Evolutionary conservation across 2,113 vertebrate species (phyloP).

Genomic region (Halcyon senegalensis): DNA sequence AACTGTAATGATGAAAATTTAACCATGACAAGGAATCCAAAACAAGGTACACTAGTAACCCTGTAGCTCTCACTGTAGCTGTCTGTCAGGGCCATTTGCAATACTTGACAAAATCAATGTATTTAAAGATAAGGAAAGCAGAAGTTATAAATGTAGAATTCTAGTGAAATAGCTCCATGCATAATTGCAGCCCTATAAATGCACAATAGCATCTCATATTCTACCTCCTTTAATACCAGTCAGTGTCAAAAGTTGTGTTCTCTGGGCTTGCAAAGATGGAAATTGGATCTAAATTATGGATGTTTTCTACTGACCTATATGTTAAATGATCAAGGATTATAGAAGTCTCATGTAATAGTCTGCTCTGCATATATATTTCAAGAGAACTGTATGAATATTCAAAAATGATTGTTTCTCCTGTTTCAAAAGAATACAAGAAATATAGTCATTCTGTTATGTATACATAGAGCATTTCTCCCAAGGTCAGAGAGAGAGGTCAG

Average conservation of each 20-base stretch:
- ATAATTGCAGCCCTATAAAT: conserved; percentile 16
- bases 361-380: conserved; percentile 33
- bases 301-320: conserved; percentile 20
- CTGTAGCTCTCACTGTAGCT: neutral
- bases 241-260: conserved; percentile 1
- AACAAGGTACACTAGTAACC: neutral
- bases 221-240: neutral
- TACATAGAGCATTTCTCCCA: conserved; percentile 12
- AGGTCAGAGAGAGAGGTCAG: conserved; percentile 40
- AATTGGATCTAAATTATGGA: conserved; percentile 44
- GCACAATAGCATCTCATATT: neutral
- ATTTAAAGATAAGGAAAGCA: neutral
- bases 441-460: neutral
- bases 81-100: neutral
- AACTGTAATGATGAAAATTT: neutral
- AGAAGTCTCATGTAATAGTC: neutral
- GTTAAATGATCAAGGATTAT: conserved; percentile 24
- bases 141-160: conserved; percentile 7
- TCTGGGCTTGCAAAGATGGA: neutral
- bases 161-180: neutral
- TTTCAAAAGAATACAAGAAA: conserved; percentile 2
- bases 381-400: neutral
- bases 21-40: neutral
- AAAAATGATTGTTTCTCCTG: neutral
- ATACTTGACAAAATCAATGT: neutral